Percentiles rank a stretch among this genome's conserved stretches.
Evolutionary conservation across 1,140 invertebrate species (phyloP).

Genomic region (Spodoptera litura): DNA sequence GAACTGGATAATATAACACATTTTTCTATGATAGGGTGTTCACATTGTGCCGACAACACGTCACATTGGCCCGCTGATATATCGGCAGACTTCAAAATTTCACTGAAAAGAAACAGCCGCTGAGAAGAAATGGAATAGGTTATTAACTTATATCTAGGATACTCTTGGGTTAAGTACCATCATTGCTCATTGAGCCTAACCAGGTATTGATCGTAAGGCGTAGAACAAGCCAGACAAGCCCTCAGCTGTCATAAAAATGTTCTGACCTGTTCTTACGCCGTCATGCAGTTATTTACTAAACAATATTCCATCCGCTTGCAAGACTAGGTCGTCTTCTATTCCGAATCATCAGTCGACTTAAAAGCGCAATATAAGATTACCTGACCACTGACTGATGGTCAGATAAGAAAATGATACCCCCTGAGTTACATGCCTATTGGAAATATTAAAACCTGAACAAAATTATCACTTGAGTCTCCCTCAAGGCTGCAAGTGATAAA

Average conservation of each 20-base stretch:
- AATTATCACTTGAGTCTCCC: no score
- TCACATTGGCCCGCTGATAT: conserved; percentile 8
- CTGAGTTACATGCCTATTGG: no score
- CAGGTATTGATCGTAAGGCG: background rate
- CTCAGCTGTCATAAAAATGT: background rate
- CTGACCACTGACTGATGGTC: no score
- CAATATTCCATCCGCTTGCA: no score
- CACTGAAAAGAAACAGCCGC: conserved; percentile 15
- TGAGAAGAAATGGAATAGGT: conserved; percentile 10
- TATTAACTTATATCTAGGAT: conserved; percentile 13
- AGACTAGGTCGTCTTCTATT: no score
- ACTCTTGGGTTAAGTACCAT: background rate
- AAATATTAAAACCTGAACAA: no score
- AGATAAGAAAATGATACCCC: no score
- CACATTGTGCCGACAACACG: background rate
- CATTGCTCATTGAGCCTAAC: background rate
- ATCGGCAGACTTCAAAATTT: conserved; percentile 5
- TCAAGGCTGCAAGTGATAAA: no score
- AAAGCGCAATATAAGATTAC: no score
- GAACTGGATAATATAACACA: conserved; percentile 31
- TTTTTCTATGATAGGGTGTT: conserved; percentile 19
- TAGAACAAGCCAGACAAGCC: background rate
- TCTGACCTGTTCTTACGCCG: background rate
- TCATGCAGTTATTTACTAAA: no score
- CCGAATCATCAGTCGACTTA: no score